Evolutionary conservation across 2,888 invertebrate species (phyloP).

Genomic region (Reticulitermes lucifugus): DNA sequence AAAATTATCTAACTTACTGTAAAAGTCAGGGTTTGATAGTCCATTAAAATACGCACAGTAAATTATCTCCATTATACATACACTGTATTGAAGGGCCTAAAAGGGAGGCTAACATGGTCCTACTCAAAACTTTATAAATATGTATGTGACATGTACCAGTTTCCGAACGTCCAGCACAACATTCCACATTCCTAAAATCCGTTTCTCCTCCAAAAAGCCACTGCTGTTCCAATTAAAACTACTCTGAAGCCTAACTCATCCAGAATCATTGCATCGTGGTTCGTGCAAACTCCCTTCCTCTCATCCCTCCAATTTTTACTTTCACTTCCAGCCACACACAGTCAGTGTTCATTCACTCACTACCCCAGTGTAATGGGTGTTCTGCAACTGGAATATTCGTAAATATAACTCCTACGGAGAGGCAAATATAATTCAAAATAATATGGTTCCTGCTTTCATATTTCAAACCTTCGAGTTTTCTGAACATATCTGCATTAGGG

Average conservation of each 20-base stretch:
- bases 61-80: conserved; percentile 1
- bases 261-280: background rate
- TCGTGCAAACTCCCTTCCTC: background rate
- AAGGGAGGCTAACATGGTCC: background rate
- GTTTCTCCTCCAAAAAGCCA: background rate
- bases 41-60: background rate
- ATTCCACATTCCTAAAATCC: background rate
- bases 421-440: too few relatives aligned
- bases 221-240: background rate
- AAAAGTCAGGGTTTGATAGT: background rate
- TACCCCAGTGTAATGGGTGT: background rate
- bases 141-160: background rate
- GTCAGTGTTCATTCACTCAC: background rate
- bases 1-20: background rate
- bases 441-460: too few relatives aligned
- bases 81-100: background rate
- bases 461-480: too few relatives aligned
- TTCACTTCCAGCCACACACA: background rate
- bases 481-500: too few relatives aligned
- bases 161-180: background rate
- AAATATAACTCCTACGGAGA: too few relatives aligned
- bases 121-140: background rate
- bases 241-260: background rate
- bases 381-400: too few relatives aligned
- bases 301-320: background rate